These are phyloP conservation scores for Saxidomus purpurata DNA, from an alignment of 1,140 invertebrate species.

Conservation along the genomic window DNA sequence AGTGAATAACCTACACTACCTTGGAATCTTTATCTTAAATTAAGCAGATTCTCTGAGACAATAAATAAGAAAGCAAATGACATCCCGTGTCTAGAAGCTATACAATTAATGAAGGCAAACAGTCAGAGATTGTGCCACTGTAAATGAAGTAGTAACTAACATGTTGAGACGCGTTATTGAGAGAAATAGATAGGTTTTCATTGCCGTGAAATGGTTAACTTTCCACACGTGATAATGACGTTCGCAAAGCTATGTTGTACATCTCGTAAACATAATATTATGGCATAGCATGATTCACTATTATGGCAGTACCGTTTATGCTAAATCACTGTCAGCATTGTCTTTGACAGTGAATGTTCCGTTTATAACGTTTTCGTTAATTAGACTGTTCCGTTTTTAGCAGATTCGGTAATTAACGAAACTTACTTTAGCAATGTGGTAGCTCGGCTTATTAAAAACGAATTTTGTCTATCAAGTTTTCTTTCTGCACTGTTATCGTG, in stretches of 20 bases:
- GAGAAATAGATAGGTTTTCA: slow-evolving; percentile 28
- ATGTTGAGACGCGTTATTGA: background rate
- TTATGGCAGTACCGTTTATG: background rate
- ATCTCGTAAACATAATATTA: slow-evolving; percentile 2
- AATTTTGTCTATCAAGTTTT: background rate
- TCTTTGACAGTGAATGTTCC: background rate
- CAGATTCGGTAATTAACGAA: background rate
- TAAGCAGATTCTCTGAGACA: slow-evolving; percentile 41
- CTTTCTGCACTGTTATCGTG: background rate
- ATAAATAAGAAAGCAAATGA: slow-evolving; percentile 52
- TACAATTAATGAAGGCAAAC: slow-evolving; percentile 19
- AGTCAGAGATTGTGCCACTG: slow-evolving; percentile 1
- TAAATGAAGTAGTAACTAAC: background rate
- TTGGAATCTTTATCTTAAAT: slow-evolving; percentile 13
- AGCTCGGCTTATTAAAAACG: too few species aligned
- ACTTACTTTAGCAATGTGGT: background rate
- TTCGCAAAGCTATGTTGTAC: background rate
- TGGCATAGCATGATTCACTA: background rate
- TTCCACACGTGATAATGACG: background rate
- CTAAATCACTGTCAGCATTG: background rate
- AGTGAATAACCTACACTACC: background rate
- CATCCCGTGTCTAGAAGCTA: slow-evolving; percentile 17
- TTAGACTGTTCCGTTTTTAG: too few species aligned
- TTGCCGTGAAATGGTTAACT: slow-evolving; percentile 14
- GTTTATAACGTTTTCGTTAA: too few species aligned